Evolutionary conservation across 2,888 invertebrate genomes (phyloP).

Genomic region (Agrotis exclamationis): DNA sequence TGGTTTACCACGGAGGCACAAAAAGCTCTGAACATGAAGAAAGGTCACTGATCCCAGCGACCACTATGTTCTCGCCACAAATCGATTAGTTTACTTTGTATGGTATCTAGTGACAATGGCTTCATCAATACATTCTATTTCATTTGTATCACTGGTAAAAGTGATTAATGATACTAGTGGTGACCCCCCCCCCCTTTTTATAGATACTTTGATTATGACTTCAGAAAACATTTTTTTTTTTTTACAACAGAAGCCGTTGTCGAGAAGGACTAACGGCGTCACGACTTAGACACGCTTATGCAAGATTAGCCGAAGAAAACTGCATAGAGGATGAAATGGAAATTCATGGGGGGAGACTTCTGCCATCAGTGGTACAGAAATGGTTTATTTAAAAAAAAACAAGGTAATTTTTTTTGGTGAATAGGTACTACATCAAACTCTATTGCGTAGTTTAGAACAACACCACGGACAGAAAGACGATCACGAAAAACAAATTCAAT

Average conservation of each 20-base stretch:
- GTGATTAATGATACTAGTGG: slow-evolving; percentile 27
- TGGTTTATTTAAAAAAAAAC: too few species aligned
- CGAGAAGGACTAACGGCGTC: too few species aligned
- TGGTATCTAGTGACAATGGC: slow-evolving; percentile 35
- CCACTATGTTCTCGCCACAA: slow-evolving; percentile 11
- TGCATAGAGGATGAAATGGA: too few species aligned
- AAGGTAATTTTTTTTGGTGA: too few species aligned
- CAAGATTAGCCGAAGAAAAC: too few species aligned
- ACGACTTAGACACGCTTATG: too few species aligned
- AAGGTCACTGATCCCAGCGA: slow-evolving; percentile 13
- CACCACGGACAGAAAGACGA: too few species aligned
- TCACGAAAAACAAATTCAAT: background rate
- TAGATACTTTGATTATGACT: background rate
- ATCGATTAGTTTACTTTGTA: slow-evolving; percentile 45
- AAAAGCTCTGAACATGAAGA: background rate
- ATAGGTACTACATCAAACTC: background rate
- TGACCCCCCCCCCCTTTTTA: background rate
- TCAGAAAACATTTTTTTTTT: background rate
- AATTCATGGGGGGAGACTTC: too few species aligned
- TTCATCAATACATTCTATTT: slow-evolving; percentile 27
- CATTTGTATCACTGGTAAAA: background rate
- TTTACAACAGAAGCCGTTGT: too few species aligned
- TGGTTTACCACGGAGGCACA: background rate
- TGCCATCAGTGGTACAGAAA: too few species aligned
- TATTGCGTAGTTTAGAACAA: background rate